A percentile compares a stretch with the other conserved stretches of the same genome.
Evolutionary conservation across 2,797 vertebrate species (phyloP).

Genomic region (Triplophysa yarkandensis): DNA sequence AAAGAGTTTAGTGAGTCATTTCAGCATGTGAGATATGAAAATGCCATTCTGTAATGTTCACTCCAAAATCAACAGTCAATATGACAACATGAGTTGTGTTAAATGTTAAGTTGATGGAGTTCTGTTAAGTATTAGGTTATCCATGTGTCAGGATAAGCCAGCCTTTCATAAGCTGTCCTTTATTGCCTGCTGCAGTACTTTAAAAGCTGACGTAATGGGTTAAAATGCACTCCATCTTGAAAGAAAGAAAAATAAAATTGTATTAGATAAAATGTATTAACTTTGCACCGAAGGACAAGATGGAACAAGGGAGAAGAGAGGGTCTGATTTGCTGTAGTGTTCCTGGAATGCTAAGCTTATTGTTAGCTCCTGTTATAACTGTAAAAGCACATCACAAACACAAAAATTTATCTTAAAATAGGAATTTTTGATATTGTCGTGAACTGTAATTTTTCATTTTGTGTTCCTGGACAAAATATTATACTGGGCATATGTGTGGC

Average conservation of each 20-base stretch:
- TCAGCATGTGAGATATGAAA: not conserved
- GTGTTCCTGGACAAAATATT: too few relatives aligned
- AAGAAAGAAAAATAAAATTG: slow-evolving; percentile 31
- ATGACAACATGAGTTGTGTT: slow-evolving; percentile 13
- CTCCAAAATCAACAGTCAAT: slow-evolving; percentile 12
- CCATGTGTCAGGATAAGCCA: slow-evolving; percentile 7
- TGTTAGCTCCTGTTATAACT: too few relatives aligned
- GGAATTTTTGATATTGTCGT: too few relatives aligned
- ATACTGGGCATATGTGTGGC: too few relatives aligned
- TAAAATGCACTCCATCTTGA: slow-evolving; percentile 35
- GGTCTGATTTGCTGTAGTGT: too few relatives aligned
- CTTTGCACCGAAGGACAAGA: not conserved
- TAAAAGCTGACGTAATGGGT: slow-evolving; percentile 51
- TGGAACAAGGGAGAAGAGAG: not conserved
- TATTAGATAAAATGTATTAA: not conserved
- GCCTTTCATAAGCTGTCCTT: slow-evolving; percentile 10
- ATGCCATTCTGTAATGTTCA: not conserved
- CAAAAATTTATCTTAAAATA: too few relatives aligned
- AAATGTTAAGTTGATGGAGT: slow-evolving; percentile 4
- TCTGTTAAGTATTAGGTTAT: slow-evolving; percentile 21
- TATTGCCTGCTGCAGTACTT: slow-evolving; percentile 42
- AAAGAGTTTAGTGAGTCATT: not conserved
- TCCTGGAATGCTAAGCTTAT: not conserved
- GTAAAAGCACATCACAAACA: too few relatives aligned
- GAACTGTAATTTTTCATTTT: too few relatives aligned